phyloP scores from a whole-genome alignment of 2,113 vertebrate species.

The Cyprinodon tularosa region DNA sequence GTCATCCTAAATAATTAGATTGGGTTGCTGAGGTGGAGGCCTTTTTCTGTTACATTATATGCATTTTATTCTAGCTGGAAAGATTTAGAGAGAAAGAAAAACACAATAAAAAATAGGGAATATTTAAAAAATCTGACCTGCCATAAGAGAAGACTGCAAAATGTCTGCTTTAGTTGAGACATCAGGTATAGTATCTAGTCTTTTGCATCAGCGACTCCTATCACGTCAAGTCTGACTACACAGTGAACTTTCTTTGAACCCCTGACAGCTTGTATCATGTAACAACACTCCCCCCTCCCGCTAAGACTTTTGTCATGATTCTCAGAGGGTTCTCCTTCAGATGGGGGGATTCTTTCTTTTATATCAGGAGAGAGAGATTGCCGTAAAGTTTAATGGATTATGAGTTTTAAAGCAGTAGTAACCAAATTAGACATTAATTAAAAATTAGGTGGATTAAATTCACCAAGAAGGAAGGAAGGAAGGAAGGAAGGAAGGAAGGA shows the following conservation, averaged over 20 bases:
- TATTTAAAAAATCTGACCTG: slow-evolving; percentile 42
- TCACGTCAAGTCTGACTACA: slow-evolving; percentile 63
- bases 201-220: slow-evolving; percentile 51
- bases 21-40: slow-evolving; percentile 7
- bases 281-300: slow-evolving; percentile 26
- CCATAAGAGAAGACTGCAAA: slow-evolving; percentile 39
- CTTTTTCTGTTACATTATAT: slow-evolving; percentile 24
- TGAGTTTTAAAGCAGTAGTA: slow-evolving; percentile 6
- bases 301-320: slow-evolving; percentile 56
- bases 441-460: too few relatives aligned
- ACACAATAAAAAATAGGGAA: slow-evolving; percentile 43
- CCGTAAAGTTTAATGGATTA: slow-evolving; percentile 15
- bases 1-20: slow-evolving; percentile 3
- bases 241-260: slow-evolving; percentile 67
- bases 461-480: too few relatives aligned
- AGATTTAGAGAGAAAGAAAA: slow-evolving; percentile 28
- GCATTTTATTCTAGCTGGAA: slow-evolving; percentile 14
- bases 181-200: slow-evolving; percentile 44
- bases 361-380: slow-evolving; percentile 12
- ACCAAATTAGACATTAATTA: not conserved
- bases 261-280: slow-evolving; percentile 64
- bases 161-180: slow-evolving; percentile 35
- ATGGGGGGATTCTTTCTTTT: slow-evolving; percentile 41
- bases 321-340: slow-evolving; percentile 46
- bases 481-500: too few relatives aligned